phyloP scores from a whole-genome alignment of 2,888 invertebrate genomes.

The Acrobasis suavella region DNA sequence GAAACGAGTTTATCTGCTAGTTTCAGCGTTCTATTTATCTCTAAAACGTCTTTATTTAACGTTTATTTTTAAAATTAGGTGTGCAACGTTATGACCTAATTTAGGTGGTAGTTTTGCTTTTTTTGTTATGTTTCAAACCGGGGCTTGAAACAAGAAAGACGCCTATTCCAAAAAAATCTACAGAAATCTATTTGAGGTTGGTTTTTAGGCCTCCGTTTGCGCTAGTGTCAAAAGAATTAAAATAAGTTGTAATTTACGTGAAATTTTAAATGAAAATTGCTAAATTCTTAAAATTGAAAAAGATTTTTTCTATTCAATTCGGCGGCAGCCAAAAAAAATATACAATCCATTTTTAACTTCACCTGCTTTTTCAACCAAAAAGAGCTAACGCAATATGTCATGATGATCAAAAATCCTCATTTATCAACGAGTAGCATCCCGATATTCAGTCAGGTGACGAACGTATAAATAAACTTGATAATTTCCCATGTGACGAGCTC shows the following conservation, averaged over 20 bases:
- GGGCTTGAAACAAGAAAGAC: too few species aligned
- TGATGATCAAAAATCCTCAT: slow-evolving; percentile 16
- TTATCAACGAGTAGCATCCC: slow-evolving; percentile 24
- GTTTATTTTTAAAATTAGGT: background rate
- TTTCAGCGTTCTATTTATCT: slow-evolving; percentile 49
- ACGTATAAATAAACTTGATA: slow-evolving; percentile 44
- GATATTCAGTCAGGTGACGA: slow-evolving; percentile 40
- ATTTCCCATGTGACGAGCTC: slow-evolving; percentile 53
- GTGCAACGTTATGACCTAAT: background rate
- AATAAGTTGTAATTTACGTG: too few species aligned
- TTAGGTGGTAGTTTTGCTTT: too few species aligned
- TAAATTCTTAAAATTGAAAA: too few species aligned
- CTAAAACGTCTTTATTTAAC: slow-evolving; percentile 23
- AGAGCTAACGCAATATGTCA: slow-evolving; percentile 20
- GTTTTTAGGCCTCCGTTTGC: too few species aligned
- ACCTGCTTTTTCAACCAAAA: slow-evolving; percentile 13
- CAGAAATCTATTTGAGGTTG: too few species aligned
- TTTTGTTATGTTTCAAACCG: too few species aligned
- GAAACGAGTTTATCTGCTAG: slow-evolving; percentile 65
- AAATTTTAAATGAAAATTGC: too few species aligned
- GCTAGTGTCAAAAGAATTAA: too few species aligned
- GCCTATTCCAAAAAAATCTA: too few species aligned
- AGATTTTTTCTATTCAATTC: too few species aligned
- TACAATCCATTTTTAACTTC: background rate
- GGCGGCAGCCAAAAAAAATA: too few species aligned